Conservation (phyloP, 2,797 vertebrate species). For the Lacerta bilineata region DNA sequence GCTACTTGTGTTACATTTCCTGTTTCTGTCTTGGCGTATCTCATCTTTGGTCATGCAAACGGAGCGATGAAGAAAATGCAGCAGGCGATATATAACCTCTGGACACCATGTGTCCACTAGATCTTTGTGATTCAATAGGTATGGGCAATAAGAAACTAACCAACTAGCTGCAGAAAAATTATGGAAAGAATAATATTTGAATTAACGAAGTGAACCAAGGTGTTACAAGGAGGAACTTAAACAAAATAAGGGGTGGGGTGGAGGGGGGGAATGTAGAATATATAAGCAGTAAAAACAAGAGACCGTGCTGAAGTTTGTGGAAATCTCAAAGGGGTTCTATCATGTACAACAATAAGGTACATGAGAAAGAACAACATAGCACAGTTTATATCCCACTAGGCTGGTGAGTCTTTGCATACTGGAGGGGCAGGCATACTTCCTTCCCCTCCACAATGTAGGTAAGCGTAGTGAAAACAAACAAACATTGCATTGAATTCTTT, state of each 20-base stretch:
- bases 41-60: conserved; percentile 25
- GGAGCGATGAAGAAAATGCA: conserved; percentile 18
- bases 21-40: conserved; percentile 28
- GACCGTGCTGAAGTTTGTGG: neutral
- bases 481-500: neutral
- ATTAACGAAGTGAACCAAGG: neutral
- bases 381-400: neutral
- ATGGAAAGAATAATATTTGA: neutral
- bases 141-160: neutral
- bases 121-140: neutral
- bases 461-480: neutral
- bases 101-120: conserved; percentile 5
- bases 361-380: neutral
- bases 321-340: neutral
- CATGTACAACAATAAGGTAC: neutral
- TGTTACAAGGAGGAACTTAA: too few relatives aligned
- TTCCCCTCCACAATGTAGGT: neutral
- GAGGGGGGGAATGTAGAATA: too few relatives aligned
- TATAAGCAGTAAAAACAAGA: neutral
- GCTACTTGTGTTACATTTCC: conserved; percentile 38
- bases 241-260: too few relatives aligned
- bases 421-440: neutral
- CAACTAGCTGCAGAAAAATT: neutral
- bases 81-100: neutral
- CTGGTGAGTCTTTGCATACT: neutral